These are phyloP conservation scores for Pedionomus torquatus DNA, from an alignment of 2,113 vertebrate species.

Conservation along the genomic window DNA sequence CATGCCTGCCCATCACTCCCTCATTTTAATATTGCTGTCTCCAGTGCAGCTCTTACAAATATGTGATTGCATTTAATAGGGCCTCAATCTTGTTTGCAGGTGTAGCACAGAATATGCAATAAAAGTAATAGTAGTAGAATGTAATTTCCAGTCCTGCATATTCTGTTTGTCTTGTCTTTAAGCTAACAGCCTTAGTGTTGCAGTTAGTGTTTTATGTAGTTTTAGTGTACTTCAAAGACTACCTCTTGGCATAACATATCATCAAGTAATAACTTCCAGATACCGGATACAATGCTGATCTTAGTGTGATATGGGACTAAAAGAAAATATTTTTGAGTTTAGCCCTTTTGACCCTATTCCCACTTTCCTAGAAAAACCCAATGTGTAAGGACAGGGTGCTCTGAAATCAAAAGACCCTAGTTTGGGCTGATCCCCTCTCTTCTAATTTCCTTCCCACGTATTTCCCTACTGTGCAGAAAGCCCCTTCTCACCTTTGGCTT, in stretches of 20 bases:
- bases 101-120: neutral
- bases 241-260: neutral
- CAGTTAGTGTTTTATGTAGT: neutral
- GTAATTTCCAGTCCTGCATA: neutral
- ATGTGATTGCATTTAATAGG: neutral
- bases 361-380: neutral
- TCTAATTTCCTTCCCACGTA: neutral
- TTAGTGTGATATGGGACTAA: neutral
- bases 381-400: neutral
- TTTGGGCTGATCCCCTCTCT: neutral
- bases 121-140: neutral
- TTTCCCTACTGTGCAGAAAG: neutral
- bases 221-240: neutral
- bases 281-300: neutral
- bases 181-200: neutral
- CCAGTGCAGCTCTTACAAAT: neutral
- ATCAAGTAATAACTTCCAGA: neutral
- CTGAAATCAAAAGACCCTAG: neutral
- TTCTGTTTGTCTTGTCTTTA: neutral
- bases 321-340: neutral
- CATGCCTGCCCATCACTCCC: fast-evolving
- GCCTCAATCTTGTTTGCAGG: neutral
- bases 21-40: neutral
- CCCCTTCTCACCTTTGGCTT: neutral
- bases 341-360: neutral